Evolutionary conservation across 1,140 invertebrate species (phyloP).

Genomic region (Brachionus koreanus): DNA sequence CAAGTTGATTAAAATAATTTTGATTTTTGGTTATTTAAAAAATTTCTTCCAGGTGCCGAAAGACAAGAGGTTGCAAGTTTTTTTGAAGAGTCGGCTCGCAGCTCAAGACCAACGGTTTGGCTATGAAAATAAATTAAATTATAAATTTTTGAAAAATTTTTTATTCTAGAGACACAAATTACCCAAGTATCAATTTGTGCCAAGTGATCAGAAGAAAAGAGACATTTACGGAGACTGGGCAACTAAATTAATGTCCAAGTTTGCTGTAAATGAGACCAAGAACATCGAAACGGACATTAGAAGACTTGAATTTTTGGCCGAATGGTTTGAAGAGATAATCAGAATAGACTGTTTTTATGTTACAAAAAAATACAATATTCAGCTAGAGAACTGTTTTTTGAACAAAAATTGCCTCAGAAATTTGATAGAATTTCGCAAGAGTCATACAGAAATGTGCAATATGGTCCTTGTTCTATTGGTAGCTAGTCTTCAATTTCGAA

Average conservation of each 20-base stretch:
- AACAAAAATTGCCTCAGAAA: not conserved
- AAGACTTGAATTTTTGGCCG: conserved; percentile 52
- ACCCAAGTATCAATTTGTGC: conserved; percentile 52
- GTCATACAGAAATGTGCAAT: conserved; percentile 50
- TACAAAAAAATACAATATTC: conserved; percentile 49
- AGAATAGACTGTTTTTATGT: conserved; percentile 49
- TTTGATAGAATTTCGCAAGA: conserved; percentile 19
- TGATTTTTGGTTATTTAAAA: not conserved
- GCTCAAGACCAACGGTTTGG: conserved; percentile 54
- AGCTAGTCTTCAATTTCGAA: conserved; percentile 54
- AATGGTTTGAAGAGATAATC: conserved; percentile 53
- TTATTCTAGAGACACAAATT: conserved; percentile 54
- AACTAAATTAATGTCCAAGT: conserved; percentile 51
- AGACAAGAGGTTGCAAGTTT: conserved; percentile 55
- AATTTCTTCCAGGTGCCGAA: conserved; percentile 52
- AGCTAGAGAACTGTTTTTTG: not conserved
- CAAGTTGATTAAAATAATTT: conserved; percentile 49
- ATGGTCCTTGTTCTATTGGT: conserved; percentile 55
- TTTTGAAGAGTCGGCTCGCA: conserved; percentile 54
- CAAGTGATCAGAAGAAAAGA: conserved; percentile 49
- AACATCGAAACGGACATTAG: conserved; percentile 54
- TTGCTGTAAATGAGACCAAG: conserved; percentile 50
- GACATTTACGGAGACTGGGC: conserved; percentile 47
- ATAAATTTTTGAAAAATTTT: not conserved
- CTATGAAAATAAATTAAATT: not conserved